Percentiles rank a stretch among this genome's conserved stretches.
phyloP scores from a whole-genome alignment of 2,113 vertebrate genomes.

The Lepisosteus oculatus region DNA sequence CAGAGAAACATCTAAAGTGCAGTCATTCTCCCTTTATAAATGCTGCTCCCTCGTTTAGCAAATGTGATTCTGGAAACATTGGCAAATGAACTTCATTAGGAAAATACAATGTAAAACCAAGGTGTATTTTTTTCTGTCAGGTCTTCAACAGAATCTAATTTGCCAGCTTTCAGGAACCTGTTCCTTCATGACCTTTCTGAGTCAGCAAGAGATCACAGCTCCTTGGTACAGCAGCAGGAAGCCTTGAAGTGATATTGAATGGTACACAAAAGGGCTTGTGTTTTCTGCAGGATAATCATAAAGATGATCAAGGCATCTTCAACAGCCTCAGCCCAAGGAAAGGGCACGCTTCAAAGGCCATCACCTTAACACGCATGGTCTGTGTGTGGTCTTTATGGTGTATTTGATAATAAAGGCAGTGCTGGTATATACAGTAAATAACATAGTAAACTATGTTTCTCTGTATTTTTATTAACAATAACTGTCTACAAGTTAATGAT shows the following conservation, averaged over 20 bases:
- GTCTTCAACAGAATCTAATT: neutral
- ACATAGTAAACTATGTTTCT: too few species aligned
- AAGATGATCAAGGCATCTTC: slow-evolving; percentile 21
- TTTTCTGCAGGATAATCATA: slow-evolving; percentile 22
- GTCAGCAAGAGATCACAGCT: slow-evolving; percentile 14
- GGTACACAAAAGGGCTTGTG: slow-evolving; percentile 8
- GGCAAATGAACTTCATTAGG: too few species aligned
- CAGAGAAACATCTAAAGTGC: too few species aligned
- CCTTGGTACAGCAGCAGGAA: slow-evolving; percentile 4
- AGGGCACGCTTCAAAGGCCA: slow-evolving; percentile 9
- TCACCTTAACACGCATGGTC: neutral
- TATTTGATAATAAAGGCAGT: too few species aligned
- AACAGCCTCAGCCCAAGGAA: slow-evolving; percentile 14
- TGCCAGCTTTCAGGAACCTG: neutral
- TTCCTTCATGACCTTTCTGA: neutral
- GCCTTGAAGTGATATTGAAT: slow-evolving; percentile 39
- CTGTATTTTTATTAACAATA: too few species aligned
- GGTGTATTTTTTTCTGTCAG: neutral
- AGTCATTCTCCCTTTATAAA: too few species aligned
- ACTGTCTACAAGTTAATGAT: too few species aligned
- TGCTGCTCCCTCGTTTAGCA: too few species aligned
- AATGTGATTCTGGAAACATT: neutral
- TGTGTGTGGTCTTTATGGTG: too few species aligned
- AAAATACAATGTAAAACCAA: neutral
- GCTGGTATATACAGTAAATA: too few species aligned